These are phyloP conservation scores for Anguilla pacifica DNA, from an alignment of 2,797 vertebrate genomes.

Conservation along the genomic window DNA sequence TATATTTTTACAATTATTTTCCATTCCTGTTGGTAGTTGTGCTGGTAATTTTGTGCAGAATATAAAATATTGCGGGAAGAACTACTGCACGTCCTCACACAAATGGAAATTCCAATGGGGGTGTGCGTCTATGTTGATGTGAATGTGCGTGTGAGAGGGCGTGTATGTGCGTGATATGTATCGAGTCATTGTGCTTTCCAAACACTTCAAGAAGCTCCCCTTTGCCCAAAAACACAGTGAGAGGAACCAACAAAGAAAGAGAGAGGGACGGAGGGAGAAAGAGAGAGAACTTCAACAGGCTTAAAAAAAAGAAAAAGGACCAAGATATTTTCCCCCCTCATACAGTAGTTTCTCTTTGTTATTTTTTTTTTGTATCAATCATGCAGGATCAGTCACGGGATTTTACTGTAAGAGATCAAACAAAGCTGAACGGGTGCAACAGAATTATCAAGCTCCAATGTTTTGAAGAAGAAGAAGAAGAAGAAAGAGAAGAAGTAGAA, in stretches of 20 bases:
- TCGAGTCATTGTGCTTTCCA: slow-evolving; percentile 6
- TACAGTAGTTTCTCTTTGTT: slow-evolving; percentile 73
- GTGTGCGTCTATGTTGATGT: slow-evolving; percentile 11
- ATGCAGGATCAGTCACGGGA: slow-evolving; percentile 78
- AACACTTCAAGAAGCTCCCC: slow-evolving; percentile 1
- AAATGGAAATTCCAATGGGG: background rate
- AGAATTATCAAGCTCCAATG: slow-evolving; percentile 80
- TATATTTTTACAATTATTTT: background rate
- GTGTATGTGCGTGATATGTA: background rate
- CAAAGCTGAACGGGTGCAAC: slow-evolving; percentile 73
- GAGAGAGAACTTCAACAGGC: slow-evolving; percentile 60
- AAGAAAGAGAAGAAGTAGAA: slow-evolving; percentile 50
- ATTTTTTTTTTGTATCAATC: slow-evolving; percentile 72
- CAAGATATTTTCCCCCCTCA: slow-evolving; percentile 55
- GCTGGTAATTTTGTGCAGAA: slow-evolving; percentile 20
- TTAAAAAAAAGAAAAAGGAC: slow-evolving; percentile 57
- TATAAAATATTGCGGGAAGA: slow-evolving; percentile 13
- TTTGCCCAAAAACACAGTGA: slow-evolving; percentile 54
- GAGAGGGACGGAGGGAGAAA: slow-evolving; percentile 36
- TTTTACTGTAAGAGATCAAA: slow-evolving; percentile 64
- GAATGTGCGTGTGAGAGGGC: slow-evolving; percentile 26
- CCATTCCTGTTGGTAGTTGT: background rate
- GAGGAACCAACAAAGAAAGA: slow-evolving; percentile 61
- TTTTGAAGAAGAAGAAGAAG: slow-evolving; percentile 69
- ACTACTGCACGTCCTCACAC: background rate